These are phyloP conservation scores for Colaptes auratus DNA, from an alignment of 2,113 vertebrate species.

Conservation along the genomic window DNA sequence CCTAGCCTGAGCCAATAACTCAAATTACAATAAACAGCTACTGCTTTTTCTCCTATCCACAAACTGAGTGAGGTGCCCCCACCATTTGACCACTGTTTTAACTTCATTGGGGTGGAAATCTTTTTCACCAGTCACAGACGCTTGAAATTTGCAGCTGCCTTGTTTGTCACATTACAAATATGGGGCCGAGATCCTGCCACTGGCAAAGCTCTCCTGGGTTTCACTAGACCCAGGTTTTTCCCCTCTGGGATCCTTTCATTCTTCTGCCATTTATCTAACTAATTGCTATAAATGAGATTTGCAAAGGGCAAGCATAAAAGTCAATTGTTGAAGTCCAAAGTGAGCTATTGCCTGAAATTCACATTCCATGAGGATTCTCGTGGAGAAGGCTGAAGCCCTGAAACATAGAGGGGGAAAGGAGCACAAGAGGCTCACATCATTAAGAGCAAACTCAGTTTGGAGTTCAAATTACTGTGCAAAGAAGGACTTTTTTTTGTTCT, in stretches of 20 bases:
- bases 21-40: background rate
- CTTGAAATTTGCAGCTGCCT: background rate
- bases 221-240: background rate
- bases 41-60: background rate
- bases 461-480: conserved; percentile 19
- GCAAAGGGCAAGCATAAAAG: background rate
- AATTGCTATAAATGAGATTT: conserved; percentile 53
- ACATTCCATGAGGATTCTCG: conserved; percentile 17
- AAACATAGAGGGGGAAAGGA: background rate
- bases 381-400: background rate
- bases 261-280: background rate
- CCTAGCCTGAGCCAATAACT: background rate
- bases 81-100: background rate
- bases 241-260: fast-evolving
- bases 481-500: background rate
- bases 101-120: background rate
- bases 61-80: background rate
- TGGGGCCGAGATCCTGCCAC: background rate
- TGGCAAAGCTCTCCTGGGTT: background rate
- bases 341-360: conserved; percentile 29
- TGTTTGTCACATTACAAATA: conserved; percentile 12
- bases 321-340: background rate
- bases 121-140: background rate
- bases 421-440: background rate
- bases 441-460: background rate